Base-by-base conservation (phyloP, 1,140 invertebrate genomes). In the Drosophila bocki region DNA sequence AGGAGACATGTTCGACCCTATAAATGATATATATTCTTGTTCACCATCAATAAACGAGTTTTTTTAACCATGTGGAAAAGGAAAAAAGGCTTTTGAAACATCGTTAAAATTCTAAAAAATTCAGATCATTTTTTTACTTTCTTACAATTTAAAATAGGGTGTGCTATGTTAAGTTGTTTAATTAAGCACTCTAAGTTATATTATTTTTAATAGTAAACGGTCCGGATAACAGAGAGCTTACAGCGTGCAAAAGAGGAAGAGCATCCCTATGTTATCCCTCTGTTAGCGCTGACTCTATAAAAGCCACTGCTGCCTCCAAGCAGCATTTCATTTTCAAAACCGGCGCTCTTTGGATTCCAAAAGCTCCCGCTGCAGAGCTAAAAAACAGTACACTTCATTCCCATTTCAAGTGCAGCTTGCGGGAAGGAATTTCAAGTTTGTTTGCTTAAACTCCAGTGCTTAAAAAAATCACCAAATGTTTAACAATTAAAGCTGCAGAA, bases 341-440 rank as follows among this genome's bases (percentile, higher is more conserved):
- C 85, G 80, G 83, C 60, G 84, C 80, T 83, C 64, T 58, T 78
- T 64, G 63, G 56, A 76, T 11, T 15, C 13, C 11, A n/a, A 74
- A 77, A 77, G 54, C 62, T 77, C 35, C 48, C 35, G 57, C 48
- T 74, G 57, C 53, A 41, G 35, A 74, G 70, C 70, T 39, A 50
- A 75, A 44, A 39, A 58, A 65, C 32, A 58, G 64, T 13, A 56
- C n/a, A 47, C 26, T 69, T 59, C 4, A 68, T 51, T 72, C 54
- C 56, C 45, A 60, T 45, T 60, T 72, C 62, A 77, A 78, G 81
- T 88, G 77, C 81, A 84, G 64, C 70, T 65, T 65, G 51, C 58
- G 63, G 41, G 12, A 78, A 75, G 70, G 54, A 51, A 75, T 67
- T 69, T 37, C 19, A 59, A 76, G 63, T 61, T 75, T 69, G 22